A percentile compares a stretch with the other conserved stretches of the same genome.
Conservation (phyloP, 2,888 invertebrate genomes). For the Cotesia congregata region DNA sequence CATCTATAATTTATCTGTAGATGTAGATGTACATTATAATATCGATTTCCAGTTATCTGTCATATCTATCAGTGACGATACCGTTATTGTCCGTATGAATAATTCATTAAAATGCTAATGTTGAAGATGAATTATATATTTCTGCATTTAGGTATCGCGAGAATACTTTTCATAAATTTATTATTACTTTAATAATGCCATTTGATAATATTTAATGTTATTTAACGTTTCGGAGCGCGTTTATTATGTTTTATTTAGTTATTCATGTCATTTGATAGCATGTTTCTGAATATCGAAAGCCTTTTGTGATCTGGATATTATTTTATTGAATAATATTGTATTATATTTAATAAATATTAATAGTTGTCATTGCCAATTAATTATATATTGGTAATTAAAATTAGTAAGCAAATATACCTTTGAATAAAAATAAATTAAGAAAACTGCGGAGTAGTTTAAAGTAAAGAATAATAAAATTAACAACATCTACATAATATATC, state of each 20-base stretch:
- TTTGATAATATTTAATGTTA: not conserved
- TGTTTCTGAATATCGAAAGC: not conserved
- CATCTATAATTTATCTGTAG: not conserved
- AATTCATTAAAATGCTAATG: not conserved
- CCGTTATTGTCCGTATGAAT: constrained; percentile 1
- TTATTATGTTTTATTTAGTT: not conserved
- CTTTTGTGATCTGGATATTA: not conserved
- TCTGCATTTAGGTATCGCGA: not conserved
- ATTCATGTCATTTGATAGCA: not conserved
- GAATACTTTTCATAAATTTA: not conserved
- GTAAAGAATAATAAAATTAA: not conserved
- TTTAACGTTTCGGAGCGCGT: constrained; percentile 4
- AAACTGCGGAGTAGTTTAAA: not conserved
- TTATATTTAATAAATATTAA: too few relatives aligned
- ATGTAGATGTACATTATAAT: not conserved
- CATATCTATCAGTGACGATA: not conserved
- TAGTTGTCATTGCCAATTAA: too few relatives aligned
- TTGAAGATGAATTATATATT: not conserved
- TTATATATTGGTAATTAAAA: too few relatives aligned
- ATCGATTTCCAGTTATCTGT: not conserved
- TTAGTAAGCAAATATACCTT: too few relatives aligned
- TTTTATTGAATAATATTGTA: not conserved
- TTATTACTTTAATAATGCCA: not conserved
- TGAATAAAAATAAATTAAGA: not conserved
- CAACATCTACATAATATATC: constrained; percentile 18